These are phyloP conservation scores for Mugil cephalus DNA, from an alignment of 2,113 vertebrate genomes.

Conservation along the genomic window DNA sequence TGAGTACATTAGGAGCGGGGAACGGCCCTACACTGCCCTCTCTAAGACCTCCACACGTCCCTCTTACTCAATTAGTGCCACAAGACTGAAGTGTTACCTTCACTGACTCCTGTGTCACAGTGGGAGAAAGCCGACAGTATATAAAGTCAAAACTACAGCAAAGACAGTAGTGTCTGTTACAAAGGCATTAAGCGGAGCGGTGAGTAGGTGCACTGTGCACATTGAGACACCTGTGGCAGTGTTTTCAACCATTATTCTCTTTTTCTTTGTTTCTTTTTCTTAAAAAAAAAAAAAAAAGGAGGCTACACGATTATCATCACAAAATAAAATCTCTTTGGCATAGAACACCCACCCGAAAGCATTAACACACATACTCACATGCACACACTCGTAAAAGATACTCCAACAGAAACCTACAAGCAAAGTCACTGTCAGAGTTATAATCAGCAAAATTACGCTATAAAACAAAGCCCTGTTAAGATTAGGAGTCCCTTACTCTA, in stretches of 20 bases:
- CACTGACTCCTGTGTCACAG: constrained; percentile 14
- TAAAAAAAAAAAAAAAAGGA: constrained; percentile 44
- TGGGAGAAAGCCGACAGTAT: constrained; percentile 43
- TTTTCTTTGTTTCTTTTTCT: constrained; percentile 33
- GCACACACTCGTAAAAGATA: constrained; percentile 62
- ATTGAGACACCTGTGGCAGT: constrained; percentile 71
- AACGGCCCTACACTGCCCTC: constrained; percentile 28
- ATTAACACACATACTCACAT: constrained; percentile 64
- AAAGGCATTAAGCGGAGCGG: constrained; percentile 58
- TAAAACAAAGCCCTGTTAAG: constrained; percentile 80
- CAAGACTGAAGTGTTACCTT: constrained; percentile 1
- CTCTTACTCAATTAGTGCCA: constrained; percentile 33
- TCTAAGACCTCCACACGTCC: constrained; percentile 19
- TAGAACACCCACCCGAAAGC: constrained; percentile 81
- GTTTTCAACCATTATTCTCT: constrained; percentile 65
- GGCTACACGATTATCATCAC: constrained; percentile 75
- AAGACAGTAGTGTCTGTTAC: constrained; percentile 62
- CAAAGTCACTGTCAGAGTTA: constrained; percentile 57
- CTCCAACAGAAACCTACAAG: constrained; percentile 70
- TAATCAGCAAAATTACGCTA: constrained; percentile 71
- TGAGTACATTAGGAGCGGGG: constrained; percentile 19
- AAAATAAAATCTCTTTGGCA: constrained; percentile 87
- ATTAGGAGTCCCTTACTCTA: constrained; percentile 76
- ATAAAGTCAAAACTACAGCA: constrained; percentile 54
- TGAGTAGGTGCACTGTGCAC: constrained; percentile 58